Evolutionary conservation across 1,140 invertebrate genomes (phyloP).

Genomic region (Himalopsyche phryganea): DNA sequence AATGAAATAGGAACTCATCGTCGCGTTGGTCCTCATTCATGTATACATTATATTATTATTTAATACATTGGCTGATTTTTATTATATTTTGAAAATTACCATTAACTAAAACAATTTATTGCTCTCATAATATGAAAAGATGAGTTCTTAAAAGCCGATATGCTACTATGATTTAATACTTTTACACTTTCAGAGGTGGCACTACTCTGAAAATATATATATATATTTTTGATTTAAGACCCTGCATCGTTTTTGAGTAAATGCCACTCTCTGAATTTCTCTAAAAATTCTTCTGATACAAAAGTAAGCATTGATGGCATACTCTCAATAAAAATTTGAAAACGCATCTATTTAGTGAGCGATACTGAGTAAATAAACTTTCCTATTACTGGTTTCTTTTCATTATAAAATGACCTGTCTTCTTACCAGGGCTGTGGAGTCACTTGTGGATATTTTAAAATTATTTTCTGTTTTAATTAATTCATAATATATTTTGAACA

Average conservation of each 20-base stretch:
- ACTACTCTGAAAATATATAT: slow-evolving; percentile 32
- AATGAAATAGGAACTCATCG: slow-evolving; percentile 34
- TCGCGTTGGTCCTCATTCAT: slow-evolving; percentile 35
- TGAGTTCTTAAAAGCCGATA: slow-evolving; percentile 23
- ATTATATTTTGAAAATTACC: too few relatives aligned
- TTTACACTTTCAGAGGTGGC: slow-evolving; percentile 29
- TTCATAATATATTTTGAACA: too few relatives aligned
- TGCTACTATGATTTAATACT: slow-evolving; percentile 17
- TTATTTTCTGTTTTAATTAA: too few relatives aligned
- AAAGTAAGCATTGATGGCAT: too few relatives aligned
- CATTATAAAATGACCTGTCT: too few relatives aligned
- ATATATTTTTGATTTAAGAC: slow-evolving; percentile 31
- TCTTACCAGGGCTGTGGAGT: too few relatives aligned
- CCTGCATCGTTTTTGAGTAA: slow-evolving; percentile 34
- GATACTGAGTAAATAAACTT: neutral
- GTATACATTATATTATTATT: slow-evolving; percentile 28
- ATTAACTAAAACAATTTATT: slow-evolving; percentile 23
- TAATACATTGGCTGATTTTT: too few relatives aligned
- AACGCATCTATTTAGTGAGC: too few relatives aligned
- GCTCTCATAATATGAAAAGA: slow-evolving; percentile 22
- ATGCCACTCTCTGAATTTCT: slow-evolving; percentile 28
- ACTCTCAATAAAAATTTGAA: too few relatives aligned
- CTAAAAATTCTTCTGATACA: neutral
- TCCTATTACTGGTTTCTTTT: too few relatives aligned
- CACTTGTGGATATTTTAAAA: too few relatives aligned